Conservation (phyloP, 2,113 vertebrate genomes). For the Pseudolaguvia tuberculata region DNA sequence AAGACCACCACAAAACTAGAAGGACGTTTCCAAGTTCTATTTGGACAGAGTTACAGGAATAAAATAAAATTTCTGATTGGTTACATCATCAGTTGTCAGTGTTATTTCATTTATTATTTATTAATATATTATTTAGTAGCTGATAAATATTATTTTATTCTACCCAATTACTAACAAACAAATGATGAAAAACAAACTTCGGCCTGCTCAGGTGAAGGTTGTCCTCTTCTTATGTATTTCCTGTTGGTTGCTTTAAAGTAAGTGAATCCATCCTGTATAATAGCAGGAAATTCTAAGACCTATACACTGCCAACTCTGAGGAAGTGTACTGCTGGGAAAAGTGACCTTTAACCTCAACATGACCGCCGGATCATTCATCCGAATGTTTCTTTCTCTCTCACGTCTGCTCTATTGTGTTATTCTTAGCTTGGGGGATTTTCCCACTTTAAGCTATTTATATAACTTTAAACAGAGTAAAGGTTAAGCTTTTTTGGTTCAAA, state of each 20-base stretch:
- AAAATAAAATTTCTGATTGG: too few relatives aligned
- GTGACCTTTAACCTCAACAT: conserved; percentile 25
- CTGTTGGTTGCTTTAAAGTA: conserved; percentile 31
- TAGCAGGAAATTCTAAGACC: conserved; percentile 38
- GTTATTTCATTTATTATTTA: neutral
- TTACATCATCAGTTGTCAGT: neutral
- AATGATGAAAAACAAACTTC: neutral
- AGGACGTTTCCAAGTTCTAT: neutral
- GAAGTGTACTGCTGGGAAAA: conserved; percentile 28
- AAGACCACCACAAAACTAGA: conserved; percentile 4
- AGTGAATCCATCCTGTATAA: conserved; percentile 20
- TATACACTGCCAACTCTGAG: conserved; percentile 25
- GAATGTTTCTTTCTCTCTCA: neutral
- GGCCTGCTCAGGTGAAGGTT: neutral
- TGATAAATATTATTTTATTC: neutral
- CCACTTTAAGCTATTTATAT: neutral
- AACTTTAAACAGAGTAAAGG: neutral
- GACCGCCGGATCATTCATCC: conserved; percentile 7
- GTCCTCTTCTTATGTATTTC: conserved; percentile 15
- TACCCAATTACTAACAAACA: neutral
- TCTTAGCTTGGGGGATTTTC: conserved; percentile 9
- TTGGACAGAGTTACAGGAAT: neutral
- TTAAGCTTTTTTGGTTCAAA: neutral
- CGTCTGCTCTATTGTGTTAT: neutral
- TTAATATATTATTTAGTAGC: too few relatives aligned